Evolutionary conservation across 2,797 vertebrate genomes (phyloP).

Genomic region (Cyclopterus lumpus): DNA sequence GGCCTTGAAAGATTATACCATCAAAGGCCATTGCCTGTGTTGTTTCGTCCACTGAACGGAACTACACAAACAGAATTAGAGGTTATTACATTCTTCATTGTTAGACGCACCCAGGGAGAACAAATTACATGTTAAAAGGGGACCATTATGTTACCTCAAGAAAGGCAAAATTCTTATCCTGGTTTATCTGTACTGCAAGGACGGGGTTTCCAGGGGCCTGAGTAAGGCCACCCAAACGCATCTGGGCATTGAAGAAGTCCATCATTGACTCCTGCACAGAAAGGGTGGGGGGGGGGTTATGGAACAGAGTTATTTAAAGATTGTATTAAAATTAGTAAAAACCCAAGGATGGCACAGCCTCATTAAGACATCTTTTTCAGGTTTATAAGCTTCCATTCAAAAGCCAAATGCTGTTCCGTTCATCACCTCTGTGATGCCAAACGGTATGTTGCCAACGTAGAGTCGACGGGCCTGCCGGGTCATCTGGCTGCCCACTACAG

Average conservation of each 20-base stretch:
- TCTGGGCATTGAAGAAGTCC: slow-evolving; percentile 97
- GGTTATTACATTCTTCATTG: not conserved
- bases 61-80: slow-evolving; percentile 76
- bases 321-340: not conserved
- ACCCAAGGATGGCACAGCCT: not conserved
- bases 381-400: not conserved
- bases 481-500: slow-evolving; percentile 96
- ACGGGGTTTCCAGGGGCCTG: slow-evolving; percentile 95
- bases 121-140: not conserved
- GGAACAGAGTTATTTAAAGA: not conserved
- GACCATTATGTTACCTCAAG: slow-evolving; percentile 84
- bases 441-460: slow-evolving; percentile 96
- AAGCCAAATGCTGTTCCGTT: not conserved
- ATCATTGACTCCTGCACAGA: slow-evolving; percentile 93
- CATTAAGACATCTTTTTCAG: not conserved
- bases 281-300: not conserved
- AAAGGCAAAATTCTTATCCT: slow-evolving; percentile 97
- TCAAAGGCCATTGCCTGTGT: slow-evolving; percentile 97
- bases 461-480: slow-evolving; percentile 93
- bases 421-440: slow-evolving; percentile 94
- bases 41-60: slow-evolving; percentile 94
- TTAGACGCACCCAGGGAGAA: not conserved
- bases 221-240: slow-evolving; percentile 93
- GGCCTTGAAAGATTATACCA: slow-evolving; percentile 96
- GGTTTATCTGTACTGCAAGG: slow-evolving; percentile 96